Evolutionary conservation across 2,888 invertebrate genomes (phyloP).

Genomic region (Lasius fuliginosus): DNA sequence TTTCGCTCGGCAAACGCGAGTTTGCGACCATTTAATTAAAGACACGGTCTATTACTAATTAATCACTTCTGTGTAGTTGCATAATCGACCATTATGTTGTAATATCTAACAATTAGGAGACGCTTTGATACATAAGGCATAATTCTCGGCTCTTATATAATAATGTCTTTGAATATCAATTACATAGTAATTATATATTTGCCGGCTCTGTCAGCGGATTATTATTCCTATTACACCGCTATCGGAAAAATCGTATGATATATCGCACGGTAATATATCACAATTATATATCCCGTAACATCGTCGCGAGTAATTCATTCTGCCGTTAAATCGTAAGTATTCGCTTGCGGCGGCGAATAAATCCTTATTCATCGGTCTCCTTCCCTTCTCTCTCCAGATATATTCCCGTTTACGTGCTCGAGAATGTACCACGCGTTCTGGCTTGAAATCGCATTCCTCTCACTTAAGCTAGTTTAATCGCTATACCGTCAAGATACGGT

Average conservation of each 20-base stretch:
- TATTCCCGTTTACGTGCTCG: constrained; percentile 36
- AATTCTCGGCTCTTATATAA: not conserved
- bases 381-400: not conserved
- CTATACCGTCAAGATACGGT: constrained; percentile 40
- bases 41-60: constrained; percentile 37
- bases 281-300: constrained; percentile 6
- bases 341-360: constrained; percentile 43
- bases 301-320: constrained; percentile 19
- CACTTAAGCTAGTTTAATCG: constrained; percentile 45
- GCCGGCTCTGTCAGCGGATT: constrained; percentile 7
- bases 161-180: constrained; percentile 22
- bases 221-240: constrained; percentile 1
- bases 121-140: not conserved
- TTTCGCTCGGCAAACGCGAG: constrained; percentile 24
- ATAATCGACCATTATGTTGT: constrained; percentile 35
- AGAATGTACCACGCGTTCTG: constrained; percentile 7
- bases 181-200: not conserved
- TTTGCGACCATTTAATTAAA: constrained; percentile 48
- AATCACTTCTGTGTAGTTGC: constrained; percentile 30
- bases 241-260: constrained; percentile 37
- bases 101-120: constrained; percentile 37
- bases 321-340: constrained; percentile 21
- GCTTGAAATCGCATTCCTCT: constrained; percentile 47
- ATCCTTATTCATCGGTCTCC: constrained; percentile 20
- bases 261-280: constrained; percentile 28